Conservation (phyloP, 2,113 vertebrate genomes). For the Eleginops maclovinus region DNA sequence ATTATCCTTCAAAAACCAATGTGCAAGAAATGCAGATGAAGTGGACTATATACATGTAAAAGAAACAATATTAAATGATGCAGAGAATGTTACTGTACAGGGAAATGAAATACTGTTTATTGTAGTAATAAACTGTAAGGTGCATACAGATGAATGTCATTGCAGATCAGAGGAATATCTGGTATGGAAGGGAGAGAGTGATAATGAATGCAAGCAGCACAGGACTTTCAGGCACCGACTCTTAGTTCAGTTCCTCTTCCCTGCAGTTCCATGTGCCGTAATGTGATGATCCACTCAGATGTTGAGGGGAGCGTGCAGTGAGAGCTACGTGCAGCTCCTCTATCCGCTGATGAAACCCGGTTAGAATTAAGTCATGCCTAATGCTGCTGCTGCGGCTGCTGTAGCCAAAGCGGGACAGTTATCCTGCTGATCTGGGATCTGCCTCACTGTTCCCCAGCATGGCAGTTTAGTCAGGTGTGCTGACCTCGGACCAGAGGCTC, state of each 20-base stretch:
- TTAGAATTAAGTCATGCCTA: constrained; percentile 30
- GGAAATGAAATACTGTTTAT: too few relatives aligned
- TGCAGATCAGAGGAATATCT: background rate
- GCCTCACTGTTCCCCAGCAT: background rate
- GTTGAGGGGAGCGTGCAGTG: background rate
- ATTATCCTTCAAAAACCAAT: too few relatives aligned
- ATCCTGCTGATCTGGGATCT: constrained; percentile 37
- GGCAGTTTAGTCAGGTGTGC: background rate
- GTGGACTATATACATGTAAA: too few relatives aligned
- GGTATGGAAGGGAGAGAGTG: background rate
- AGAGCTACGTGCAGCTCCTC: constrained; percentile 29
- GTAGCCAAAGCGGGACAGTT: constrained; percentile 15
- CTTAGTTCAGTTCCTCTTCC: background rate
- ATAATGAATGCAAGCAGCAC: background rate
- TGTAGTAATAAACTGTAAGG: too few relatives aligned
- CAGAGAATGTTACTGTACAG: too few relatives aligned
- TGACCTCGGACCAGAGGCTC: constrained; percentile 40
- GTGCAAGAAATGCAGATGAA: too few relatives aligned
- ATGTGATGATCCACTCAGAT: constrained; percentile 14
- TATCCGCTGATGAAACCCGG: constrained; percentile 12
- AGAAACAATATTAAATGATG: too few relatives aligned
- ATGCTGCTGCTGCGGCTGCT: constrained; percentile 26
- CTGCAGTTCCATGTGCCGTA: background rate
- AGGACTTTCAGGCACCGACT: background rate
- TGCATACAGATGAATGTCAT: too few relatives aligned